phyloP scores from a whole-genome alignment of 2,888 invertebrate genomes.

The Odontocerum albicorne region DNA sequence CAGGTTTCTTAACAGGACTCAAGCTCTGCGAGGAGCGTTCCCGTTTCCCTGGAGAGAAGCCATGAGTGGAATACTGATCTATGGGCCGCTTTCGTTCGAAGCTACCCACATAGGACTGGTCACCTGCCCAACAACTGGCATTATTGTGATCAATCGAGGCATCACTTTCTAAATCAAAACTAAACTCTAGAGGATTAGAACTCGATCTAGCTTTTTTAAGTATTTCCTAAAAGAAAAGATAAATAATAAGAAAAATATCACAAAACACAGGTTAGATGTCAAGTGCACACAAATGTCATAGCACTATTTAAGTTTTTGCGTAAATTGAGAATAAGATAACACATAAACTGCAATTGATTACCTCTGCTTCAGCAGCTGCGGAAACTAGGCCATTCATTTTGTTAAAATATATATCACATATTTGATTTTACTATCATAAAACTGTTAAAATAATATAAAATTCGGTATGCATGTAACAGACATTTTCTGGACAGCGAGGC shows the following conservation, averaged over 20 bases:
- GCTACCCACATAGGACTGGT: conserved; percentile 21
- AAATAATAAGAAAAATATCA: background rate
- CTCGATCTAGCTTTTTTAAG: conserved; percentile 34
- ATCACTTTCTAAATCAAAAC: conserved; percentile 32
- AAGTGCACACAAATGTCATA: background rate
- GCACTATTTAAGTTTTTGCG: background rate
- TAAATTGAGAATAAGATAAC: background rate
- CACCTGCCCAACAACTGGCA: conserved; percentile 19
- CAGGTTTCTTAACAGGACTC: conserved; percentile 33
- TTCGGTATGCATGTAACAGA: conserved; percentile 8
- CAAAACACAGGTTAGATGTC: too few relatives aligned
- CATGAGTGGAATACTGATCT: conserved; percentile 25
- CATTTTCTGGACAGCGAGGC: conserved; percentile 7
- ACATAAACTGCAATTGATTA: conserved; percentile 11
- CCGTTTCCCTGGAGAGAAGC: conserved; percentile 28
- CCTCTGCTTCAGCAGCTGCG: conserved; percentile 36
- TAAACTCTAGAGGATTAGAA: conserved; percentile 24
- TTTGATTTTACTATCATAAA: conserved; percentile 26
- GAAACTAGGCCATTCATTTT: conserved; percentile 36
- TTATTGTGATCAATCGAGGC: conserved; percentile 25
- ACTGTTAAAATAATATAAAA: conserved; percentile 20
- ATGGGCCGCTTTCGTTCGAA: conserved; percentile 28
- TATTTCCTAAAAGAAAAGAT: conserved; percentile 30
- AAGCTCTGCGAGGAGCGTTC: conserved; percentile 31
- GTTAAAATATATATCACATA: conserved; percentile 29